Evolutionary conservation across 2,888 invertebrate species (phyloP), one percentile per base, ranked within the genome.

Genomic region (Boloria euphrosyne): DNA sequence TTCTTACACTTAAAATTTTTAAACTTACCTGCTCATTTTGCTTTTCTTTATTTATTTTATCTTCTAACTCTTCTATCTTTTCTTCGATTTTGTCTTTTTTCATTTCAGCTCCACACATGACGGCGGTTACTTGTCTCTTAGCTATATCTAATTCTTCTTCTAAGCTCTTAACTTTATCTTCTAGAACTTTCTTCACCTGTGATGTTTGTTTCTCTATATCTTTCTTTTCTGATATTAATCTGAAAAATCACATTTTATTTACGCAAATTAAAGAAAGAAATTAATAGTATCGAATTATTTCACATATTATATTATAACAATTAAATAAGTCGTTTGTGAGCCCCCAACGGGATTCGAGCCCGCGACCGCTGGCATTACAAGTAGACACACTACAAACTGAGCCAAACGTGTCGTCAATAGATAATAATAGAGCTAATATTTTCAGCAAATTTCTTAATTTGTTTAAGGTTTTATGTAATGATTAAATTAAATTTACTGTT

Each of bases 91-190:
- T 81, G 2, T 81, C 82, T 44, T 80, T 85, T 73, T 88, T 89
- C 6, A 75, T 74, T 22, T 81, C 79, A 51, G 83, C 85, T 1
- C 85, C 84, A 46, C 76, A 74, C 10, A 78, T 69, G 0, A 86
- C 73, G 0, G 84, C 84, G 0, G 71, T 55, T 6, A 87, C 70
- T 72, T 91, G 90, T 27, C 85, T 74, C 64, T 77, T 82, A 0
- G 81, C 77, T 0, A 79, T 85, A 14, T 85, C 85, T 58, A 90
- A 63, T 69, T 92, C 86, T 58, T 84, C 83, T 71, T 89, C 84
- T 16, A 90, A 70, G 13, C 79, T 71, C 47, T 75, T 78, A 6
- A 91, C 80, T 71, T 73, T 86, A 3, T 49, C 66, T 66, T 87
- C 81, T 13, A 91, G 72, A 1, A 68, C 74, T 16, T 66, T 74